A percentile compares a stretch with the other conserved stretches of the same genome.
Evolutionary conservation across 1,140 invertebrate genomes (phyloP).

Genomic region (Agraylea sexmaculata): DNA sequence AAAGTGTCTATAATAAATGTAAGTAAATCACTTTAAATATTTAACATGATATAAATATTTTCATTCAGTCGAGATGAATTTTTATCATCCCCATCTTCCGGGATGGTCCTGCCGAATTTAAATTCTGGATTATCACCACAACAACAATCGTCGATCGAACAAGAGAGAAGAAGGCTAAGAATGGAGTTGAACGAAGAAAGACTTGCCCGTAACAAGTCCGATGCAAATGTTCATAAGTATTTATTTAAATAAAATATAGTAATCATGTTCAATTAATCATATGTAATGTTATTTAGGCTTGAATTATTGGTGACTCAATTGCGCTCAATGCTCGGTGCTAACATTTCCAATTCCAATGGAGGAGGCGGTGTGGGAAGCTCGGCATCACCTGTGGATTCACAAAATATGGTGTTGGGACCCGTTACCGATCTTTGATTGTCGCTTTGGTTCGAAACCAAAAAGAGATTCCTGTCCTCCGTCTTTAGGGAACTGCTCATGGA

Average conservation of each 20-base stretch:
- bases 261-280: background rate
- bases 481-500: too few relatives aligned
- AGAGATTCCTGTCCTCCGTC: too few relatives aligned
- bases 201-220: slow-evolving; percentile 29
- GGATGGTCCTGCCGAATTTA: background rate
- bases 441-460: too few relatives aligned
- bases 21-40: too few relatives aligned
- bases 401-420: slow-evolving; percentile 35
- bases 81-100: slow-evolving; percentile 11
- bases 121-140: background rate
- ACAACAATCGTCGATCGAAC: slow-evolving; percentile 17
- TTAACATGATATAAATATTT: slow-evolving; percentile 4
- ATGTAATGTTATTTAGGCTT: slow-evolving; percentile 24
- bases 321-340: slow-evolving; percentile 34
- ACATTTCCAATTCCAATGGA: slow-evolving; percentile 29
- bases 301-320: slow-evolving; percentile 38
- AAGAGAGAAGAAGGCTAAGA: slow-evolving; percentile 30
- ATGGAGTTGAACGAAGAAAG: slow-evolving; percentile 32
- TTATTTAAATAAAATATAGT: slow-evolving; percentile 4
- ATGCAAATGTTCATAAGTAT: slow-evolving; percentile 35
- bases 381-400: slow-evolving; percentile 27
- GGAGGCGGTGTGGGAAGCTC: slow-evolving; percentile 26
- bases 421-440: slow-evolving; percentile 35
- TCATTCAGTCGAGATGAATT: slow-evolving; percentile 13
- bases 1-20: too few relatives aligned